Conservation (phyloP, 2,113 vertebrate genomes). For the Peromyscus leucopus region DNA sequence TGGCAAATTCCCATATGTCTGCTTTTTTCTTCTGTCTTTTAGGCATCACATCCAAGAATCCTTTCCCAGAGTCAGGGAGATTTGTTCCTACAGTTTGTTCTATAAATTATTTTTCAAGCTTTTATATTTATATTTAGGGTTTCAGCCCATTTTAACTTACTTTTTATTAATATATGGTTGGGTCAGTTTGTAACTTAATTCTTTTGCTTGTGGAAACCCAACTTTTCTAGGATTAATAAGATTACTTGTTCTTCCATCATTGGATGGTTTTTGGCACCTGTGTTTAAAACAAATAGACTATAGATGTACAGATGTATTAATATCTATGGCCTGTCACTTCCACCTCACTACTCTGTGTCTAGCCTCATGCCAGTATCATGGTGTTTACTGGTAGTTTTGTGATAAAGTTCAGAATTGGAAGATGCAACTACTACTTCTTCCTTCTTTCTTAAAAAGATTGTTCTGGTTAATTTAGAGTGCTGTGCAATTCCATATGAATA, state of each 20-base stretch:
- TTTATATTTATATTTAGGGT: not conserved
- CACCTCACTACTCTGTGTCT: not conserved
- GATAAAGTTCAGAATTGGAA: constrained; percentile 16
- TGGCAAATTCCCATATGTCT: not conserved
- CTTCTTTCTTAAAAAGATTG: not conserved
- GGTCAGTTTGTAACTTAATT: not conserved
- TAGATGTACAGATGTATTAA: not conserved
- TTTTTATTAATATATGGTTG: not conserved
- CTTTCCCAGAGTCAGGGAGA: not conserved
- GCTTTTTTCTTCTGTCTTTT: not conserved
- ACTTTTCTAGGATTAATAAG: not conserved
- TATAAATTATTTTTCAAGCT: not conserved
- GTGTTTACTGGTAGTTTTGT: constrained; percentile 5
- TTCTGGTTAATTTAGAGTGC: not conserved
- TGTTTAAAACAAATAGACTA: not conserved
- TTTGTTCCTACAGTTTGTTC: not conserved
- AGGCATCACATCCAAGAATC: not conserved
- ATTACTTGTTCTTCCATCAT: not conserved
- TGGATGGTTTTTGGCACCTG: not conserved
- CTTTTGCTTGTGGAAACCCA: not conserved
- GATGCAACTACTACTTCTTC: not conserved
- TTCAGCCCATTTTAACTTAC: not conserved
- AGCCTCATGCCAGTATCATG: not conserved
- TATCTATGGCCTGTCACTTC: not conserved
- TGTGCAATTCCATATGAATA: constrained; percentile 3